These are phyloP conservation scores for Portevinia maculata DNA, from an alignment of 2,888 invertebrate species.

Conservation along the genomic window DNA sequence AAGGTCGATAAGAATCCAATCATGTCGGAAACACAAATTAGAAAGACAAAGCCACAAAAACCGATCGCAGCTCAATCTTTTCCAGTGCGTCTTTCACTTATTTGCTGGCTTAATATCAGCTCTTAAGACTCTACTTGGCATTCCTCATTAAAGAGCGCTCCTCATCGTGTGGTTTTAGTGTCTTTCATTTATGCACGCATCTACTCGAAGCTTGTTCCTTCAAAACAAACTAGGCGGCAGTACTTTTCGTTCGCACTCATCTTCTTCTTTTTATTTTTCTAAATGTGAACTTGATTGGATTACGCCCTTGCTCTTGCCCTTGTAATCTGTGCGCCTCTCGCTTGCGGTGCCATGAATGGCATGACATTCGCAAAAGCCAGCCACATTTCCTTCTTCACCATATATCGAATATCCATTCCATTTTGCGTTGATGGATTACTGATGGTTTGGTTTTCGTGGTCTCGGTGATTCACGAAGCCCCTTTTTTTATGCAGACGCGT, in stretches of 20 bases:
- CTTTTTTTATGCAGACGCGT: conserved; percentile 18
- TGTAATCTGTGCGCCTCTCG: conserved; percentile 21
- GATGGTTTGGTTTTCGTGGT: conserved; percentile 58
- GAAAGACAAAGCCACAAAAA: neutral
- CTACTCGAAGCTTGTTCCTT: neutral
- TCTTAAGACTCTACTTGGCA: neutral
- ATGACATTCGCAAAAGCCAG: conserved; percentile 7
- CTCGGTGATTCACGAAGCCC: conserved; percentile 36
- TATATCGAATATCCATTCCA: conserved; percentile 59
- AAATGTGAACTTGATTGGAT: conserved; percentile 65
- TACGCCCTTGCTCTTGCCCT: conserved; percentile 64
- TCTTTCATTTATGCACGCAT: neutral
- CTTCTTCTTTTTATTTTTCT: conserved; percentile 14
- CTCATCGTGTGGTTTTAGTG: conserved; percentile 14
- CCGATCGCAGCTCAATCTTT: too few species aligned
- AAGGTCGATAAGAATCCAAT: too few species aligned
- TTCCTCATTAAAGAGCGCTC: neutral
- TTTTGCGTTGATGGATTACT: conserved; percentile 56
- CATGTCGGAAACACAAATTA: neutral
- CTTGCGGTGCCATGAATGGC: conserved; percentile 7
- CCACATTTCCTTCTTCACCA: conserved; percentile 13
- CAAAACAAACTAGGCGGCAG: conserved; percentile 6
- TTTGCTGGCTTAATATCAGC: neutral
- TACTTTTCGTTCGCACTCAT: conserved; percentile 16
- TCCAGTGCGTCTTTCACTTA: too few species aligned